Conservation (phyloP, 1,140 invertebrate genomes). For the Oryzaephilus surinamensis region DNA sequence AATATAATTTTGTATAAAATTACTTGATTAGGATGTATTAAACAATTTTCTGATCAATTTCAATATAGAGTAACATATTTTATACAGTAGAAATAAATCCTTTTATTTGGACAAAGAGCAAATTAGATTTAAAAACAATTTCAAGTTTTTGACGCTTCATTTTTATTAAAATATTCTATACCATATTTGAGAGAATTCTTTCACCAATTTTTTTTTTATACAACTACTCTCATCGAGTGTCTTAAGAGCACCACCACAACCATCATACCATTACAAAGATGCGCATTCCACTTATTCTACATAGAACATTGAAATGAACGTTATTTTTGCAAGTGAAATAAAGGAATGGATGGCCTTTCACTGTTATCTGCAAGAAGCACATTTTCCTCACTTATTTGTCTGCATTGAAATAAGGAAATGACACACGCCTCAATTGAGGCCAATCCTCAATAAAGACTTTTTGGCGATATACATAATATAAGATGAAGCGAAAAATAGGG, state of each 20-base stretch:
- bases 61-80: too few relatives aligned
- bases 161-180: constrained; percentile 19
- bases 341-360: constrained; percentile 21
- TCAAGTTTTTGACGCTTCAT: constrained; percentile 6
- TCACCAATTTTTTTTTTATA: too few relatives aligned
- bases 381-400: constrained; percentile 23
- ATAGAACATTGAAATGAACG: constrained; percentile 16
- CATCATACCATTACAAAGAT: not conserved
- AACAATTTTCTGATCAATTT: too few relatives aligned
- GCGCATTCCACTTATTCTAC: constrained; percentile 5
- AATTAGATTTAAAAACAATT: constrained; percentile 23
- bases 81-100: too few relatives aligned
- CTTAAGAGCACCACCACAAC: constrained; percentile 9
- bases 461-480: too few relatives aligned
- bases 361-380: constrained; percentile 21
- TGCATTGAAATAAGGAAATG: constrained; percentile 14
- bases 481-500: too few relatives aligned
- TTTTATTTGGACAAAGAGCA: too few relatives aligned
- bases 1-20: too few relatives aligned
- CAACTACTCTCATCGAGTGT: too few relatives aligned
- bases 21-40: too few relatives aligned
- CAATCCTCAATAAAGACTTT: constrained; percentile 15
- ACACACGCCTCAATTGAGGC: constrained; percentile 17
- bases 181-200: constrained; percentile 11
- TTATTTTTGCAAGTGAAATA: constrained; percentile 25